These are phyloP conservation scores for Phengaris arion DNA, from an alignment of 2,888 invertebrate genomes.

Conservation along the genomic window DNA sequence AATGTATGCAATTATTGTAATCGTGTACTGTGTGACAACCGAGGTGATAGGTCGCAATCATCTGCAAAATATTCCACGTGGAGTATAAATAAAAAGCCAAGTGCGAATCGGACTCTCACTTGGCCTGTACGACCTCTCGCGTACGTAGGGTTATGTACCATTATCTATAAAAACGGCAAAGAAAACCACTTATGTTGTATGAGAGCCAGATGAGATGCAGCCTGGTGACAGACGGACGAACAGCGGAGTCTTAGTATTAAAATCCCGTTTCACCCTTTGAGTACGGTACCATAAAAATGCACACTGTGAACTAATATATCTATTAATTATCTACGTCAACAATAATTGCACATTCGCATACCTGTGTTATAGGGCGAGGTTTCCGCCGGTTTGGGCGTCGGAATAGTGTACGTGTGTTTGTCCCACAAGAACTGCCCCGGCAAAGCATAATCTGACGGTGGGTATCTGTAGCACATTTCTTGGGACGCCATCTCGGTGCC, in stretches of 20 bases:
- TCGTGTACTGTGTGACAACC: background rate
- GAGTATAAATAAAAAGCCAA: background rate
- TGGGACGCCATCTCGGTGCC: slow-evolving; percentile 65
- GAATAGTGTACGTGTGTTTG: slow-evolving; percentile 55
- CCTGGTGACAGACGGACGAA: too few relatives aligned
- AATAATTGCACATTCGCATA: slow-evolving; percentile 40
- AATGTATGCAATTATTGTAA: slow-evolving; percentile 1
- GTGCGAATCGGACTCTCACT: too few relatives aligned
- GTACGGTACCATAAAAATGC: too few relatives aligned
- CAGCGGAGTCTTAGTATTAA: too few relatives aligned
- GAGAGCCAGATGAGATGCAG: too few relatives aligned
- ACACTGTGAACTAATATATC: too few relatives aligned
- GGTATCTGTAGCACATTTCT: slow-evolving; percentile 60
- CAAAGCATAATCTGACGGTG: slow-evolving; percentile 55
- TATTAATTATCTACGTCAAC: background rate
- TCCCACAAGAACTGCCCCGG: slow-evolving; percentile 59
- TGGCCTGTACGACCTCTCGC: too few relatives aligned
- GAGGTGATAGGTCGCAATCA: slow-evolving; percentile 2
- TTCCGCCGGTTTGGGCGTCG: slow-evolving; percentile 48
- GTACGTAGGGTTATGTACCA: too few relatives aligned
- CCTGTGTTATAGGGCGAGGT: slow-evolving; percentile 45
- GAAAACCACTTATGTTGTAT: too few relatives aligned
- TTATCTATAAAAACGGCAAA: too few relatives aligned
- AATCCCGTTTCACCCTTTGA: too few relatives aligned
- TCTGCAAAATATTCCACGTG: slow-evolving; percentile 22